Evolutionary conservation across 2,888 invertebrate species (phyloP).

Genomic region (Neoscelio sp.): DNA sequence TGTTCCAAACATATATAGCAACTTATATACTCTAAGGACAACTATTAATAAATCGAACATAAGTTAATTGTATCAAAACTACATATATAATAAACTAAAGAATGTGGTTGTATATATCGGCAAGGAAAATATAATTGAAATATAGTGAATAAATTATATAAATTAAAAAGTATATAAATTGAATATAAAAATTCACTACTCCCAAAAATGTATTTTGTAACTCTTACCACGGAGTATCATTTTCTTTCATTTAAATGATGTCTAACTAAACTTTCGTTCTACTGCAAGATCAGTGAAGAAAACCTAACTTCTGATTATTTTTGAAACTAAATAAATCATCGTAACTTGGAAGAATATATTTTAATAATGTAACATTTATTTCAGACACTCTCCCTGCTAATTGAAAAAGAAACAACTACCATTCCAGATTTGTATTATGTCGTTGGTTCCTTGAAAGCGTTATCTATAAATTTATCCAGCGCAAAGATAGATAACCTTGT

Average conservation of each 20-base stretch:
- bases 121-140: too few species aligned
- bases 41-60: too few species aligned
- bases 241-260: too few species aligned
- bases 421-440: slow-evolving; percentile 91
- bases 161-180: too few species aligned
- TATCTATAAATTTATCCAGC: slow-evolving; percentile 88
- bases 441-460: slow-evolving; percentile 87
- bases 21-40: too few species aligned
- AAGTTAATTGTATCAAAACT: too few species aligned
- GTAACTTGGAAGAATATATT: slow-evolving; percentile 29
- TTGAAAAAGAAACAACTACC: slow-evolving; percentile 88
- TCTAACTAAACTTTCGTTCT: slow-evolving; percentile 78
- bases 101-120: slow-evolving; percentile 16
- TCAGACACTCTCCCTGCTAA: slow-evolving; percentile 83
- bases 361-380: slow-evolving; percentile 27
- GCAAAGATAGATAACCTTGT: slow-evolving; percentile 86
- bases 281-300: slow-evolving; percentile 75
- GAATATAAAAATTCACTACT: too few species aligned
- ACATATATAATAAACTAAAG: too few species aligned
- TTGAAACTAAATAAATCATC: slow-evolving; percentile 5
- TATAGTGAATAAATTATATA: slow-evolving; percentile 31
- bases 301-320: slow-evolving; percentile 54
- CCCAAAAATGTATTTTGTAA: slow-evolving; percentile 33
- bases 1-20: too few species aligned
- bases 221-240: too few species aligned